phyloP scores from a whole-genome alignment of 1,140 invertebrate genomes.

The Aphelinus certus region DNA sequence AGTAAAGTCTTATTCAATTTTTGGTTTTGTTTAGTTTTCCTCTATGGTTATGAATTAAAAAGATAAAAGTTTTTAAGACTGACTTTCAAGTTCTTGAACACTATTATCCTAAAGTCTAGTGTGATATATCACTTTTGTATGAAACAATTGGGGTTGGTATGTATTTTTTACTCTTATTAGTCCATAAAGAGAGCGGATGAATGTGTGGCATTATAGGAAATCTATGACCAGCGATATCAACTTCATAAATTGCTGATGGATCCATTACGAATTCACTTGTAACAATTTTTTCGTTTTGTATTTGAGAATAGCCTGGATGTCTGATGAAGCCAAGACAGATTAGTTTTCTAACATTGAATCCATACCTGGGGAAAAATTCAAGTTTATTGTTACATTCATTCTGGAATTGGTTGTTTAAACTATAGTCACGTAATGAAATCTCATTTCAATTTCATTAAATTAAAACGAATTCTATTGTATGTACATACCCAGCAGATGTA shows the following conservation, averaged over 20 bases:
- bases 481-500: constrained; percentile 78
- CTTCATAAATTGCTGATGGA: constrained; percentile 70
- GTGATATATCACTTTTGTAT: constrained; percentile 50
- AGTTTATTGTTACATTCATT: not conserved
- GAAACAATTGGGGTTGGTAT: constrained; percentile 52
- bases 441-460: constrained; percentile 1
- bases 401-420: not conserved
- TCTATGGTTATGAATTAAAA: too few relatives aligned
- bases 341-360: constrained; percentile 71
- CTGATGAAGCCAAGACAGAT: constrained; percentile 75
- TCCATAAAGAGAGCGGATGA: constrained; percentile 62
- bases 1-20: too few relatives aligned
- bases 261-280: constrained; percentile 73
- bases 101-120: constrained; percentile 37
- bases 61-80: too few relatives aligned
- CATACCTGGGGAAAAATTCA: constrained; percentile 70
- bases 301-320: constrained; percentile 50
- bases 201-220: constrained; percentile 72
- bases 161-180: constrained; percentile 54
- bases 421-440: constrained; percentile 17
- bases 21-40: too few relatives aligned
- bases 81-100: too few relatives aligned
- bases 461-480: constrained; percentile 3
- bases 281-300: constrained; percentile 53
- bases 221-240: constrained; percentile 73